These are phyloP conservation scores for Nothura maculosa DNA, from an alignment of 2,797 vertebrate genomes.

Conservation along the genomic window DNA sequence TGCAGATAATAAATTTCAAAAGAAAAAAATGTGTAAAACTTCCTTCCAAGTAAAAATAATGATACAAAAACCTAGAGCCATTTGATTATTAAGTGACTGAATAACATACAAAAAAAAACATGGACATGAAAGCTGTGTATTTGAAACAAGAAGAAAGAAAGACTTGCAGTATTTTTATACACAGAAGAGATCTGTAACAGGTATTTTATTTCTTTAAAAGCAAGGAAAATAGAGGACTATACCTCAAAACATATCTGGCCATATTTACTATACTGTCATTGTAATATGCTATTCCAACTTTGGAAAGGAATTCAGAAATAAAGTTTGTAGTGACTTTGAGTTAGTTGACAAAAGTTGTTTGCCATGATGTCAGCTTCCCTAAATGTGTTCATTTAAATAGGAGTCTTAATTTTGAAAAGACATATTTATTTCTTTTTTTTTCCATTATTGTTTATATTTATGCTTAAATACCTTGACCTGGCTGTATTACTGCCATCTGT, in stretches of 20 bases:
- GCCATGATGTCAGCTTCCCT: slow-evolving; percentile 67
- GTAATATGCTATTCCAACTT: slow-evolving; percentile 73
- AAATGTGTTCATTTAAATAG: slow-evolving; percentile 72
- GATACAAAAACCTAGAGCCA: slow-evolving; percentile 79
- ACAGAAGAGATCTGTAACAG: slow-evolving; percentile 79
- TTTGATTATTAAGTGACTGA: slow-evolving; percentile 73
- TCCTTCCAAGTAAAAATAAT: slow-evolving; percentile 68
- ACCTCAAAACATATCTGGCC: slow-evolving; percentile 80
- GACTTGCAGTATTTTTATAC: slow-evolving; percentile 84
- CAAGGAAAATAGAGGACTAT: slow-evolving; percentile 79
- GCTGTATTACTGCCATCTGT: slow-evolving; percentile 79
- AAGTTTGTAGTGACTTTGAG: slow-evolving; percentile 73
- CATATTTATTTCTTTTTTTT: slow-evolving; percentile 81
- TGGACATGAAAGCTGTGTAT: slow-evolving; percentile 64
- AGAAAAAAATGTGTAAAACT: slow-evolving; percentile 39
- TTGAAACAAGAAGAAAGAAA: slow-evolving; percentile 72
- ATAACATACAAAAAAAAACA: slow-evolving; percentile 4
- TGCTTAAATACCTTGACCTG: slow-evolving; percentile 77
- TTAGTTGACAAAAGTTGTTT: slow-evolving; percentile 68
- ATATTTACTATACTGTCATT: slow-evolving; percentile 80
- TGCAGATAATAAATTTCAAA: slow-evolving; percentile 50
- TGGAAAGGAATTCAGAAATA: slow-evolving; percentile 71
- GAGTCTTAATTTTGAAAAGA: slow-evolving; percentile 75
- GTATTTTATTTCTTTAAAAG: slow-evolving; percentile 84
- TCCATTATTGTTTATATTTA: slow-evolving; percentile 80